A percentile compares a stretch with the other conserved stretches of the same genome.
phyloP scores from a whole-genome alignment of 2,888 invertebrate genomes.

The Xanthia togata region DNA sequence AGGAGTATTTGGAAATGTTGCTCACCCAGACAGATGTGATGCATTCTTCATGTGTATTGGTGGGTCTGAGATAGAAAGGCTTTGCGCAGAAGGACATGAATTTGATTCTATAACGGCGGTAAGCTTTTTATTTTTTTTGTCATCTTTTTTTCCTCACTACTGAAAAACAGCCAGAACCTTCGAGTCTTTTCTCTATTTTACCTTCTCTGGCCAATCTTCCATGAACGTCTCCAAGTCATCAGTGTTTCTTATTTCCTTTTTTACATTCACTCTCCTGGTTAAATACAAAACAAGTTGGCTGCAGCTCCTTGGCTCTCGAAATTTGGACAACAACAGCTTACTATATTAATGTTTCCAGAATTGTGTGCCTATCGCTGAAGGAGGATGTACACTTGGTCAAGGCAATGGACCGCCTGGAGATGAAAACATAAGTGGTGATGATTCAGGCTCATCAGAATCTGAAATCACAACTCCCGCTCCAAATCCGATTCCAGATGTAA shows the following conservation, averaged over 20 bases:
- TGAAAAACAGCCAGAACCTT: not conserved
- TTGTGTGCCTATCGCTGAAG: slow-evolving; percentile 27
- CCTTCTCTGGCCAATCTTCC: too few relatives aligned
- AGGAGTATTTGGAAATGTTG: slow-evolving; percentile 65
- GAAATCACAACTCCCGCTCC: slow-evolving; percentile 4
- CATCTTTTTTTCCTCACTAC: too few relatives aligned
- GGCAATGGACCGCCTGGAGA: not conserved
- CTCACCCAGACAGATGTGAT: slow-evolving; percentile 68
- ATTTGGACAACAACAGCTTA: not conserved
- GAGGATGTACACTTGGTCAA: slow-evolving; percentile 35
- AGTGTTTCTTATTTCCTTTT: too few relatives aligned
- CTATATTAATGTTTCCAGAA: not conserved
- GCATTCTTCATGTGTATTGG: slow-evolving; percentile 68
- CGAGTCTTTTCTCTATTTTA: too few relatives aligned
- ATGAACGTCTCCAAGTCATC: too few relatives aligned
- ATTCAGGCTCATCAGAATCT: not conserved
- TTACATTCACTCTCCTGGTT: too few relatives aligned
- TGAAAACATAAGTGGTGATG: not conserved
- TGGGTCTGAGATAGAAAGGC: not conserved
- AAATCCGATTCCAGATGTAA: not conserved
- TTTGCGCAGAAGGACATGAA: not conserved
- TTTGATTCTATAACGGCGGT: slow-evolving; percentile 4
- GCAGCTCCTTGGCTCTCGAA: too few relatives aligned
- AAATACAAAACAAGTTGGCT: too few relatives aligned
- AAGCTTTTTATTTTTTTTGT: not conserved